Conservation (phyloP, 1,140 invertebrate genomes). For the Pachyrhynchus sulphureomaculatus region DNA sequence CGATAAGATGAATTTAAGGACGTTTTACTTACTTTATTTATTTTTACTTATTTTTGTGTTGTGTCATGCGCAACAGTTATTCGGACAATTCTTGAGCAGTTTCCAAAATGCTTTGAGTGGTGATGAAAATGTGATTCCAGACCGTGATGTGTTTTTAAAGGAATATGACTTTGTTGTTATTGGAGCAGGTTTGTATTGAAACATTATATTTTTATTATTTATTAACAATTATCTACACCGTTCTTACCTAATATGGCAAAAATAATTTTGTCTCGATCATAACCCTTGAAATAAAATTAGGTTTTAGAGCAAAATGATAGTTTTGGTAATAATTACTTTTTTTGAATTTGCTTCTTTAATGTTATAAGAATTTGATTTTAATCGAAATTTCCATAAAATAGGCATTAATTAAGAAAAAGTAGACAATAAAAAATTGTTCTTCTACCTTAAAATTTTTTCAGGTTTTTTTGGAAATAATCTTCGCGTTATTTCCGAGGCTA, state of each 20-base stretch:
- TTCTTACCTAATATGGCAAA: not conserved
- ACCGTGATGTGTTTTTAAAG: slow-evolving; percentile 11
- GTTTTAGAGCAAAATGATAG: too few relatives aligned
- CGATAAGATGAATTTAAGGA: slow-evolving; percentile 1
- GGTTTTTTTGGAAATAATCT: too few relatives aligned
- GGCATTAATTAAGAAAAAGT: too few relatives aligned
- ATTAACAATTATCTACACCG: not conserved
- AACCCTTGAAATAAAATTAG: too few relatives aligned
- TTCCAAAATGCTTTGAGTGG: slow-evolving; percentile 10
- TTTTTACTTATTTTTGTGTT: not conserved
- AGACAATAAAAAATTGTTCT: too few relatives aligned
- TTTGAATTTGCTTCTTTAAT: too few relatives aligned
- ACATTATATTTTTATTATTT: not conserved
- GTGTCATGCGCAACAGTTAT: slow-evolving; percentile 10
- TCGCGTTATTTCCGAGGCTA: too few relatives aligned
- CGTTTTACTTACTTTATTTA: not conserved
- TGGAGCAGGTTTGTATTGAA: slow-evolving; percentile 44
- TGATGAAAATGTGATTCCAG: slow-evolving; percentile 4
- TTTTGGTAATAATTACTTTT: too few relatives aligned
- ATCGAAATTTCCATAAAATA: too few relatives aligned
- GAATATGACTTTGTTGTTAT: slow-evolving; percentile 42
- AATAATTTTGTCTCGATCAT: too few relatives aligned
- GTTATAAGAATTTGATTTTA: too few relatives aligned
- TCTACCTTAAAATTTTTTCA: too few relatives aligned
- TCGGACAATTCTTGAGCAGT: not conserved